Evolutionary conservation across 2,797 vertebrate species (phyloP), one percentile per base, ranked within the genome.

Genomic region (Microctenopoma stevenorrisi): DNA sequence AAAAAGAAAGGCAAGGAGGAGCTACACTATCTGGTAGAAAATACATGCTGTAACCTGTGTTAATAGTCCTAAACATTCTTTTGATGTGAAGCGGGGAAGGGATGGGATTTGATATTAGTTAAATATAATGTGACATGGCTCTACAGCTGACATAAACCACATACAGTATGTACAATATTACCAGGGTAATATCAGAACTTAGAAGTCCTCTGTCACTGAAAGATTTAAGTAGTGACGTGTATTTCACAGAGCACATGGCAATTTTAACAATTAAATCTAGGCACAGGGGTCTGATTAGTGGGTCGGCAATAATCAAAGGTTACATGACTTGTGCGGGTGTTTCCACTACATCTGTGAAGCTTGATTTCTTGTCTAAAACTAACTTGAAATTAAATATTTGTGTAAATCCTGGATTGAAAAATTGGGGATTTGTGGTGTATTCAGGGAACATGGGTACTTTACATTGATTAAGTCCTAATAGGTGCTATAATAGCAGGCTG

Each of bases 391-490:
- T 4, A 33, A 11, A 7, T 25, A 2, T 15, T 42, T 0, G 14
- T 4, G 14, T 4, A 38, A 47, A 14, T 33, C 7, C 4, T 4
- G 4, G 12, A 43, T 7, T 15, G 7, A 9, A 53, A 33, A 37
- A 43, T 49, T 51, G 13, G 0, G 7, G 12, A 10, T n/a, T 10
- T 35, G 2, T 5, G 49, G 3, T 64, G 22, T 56, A 12, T 72
- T 71, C 13, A 47, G 56, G 30, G 40, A 52, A n/a, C 33, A 22
- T 14, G 5, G 0, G 13, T 1, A 4, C 8, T 30, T 58, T 18
- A 64, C 9, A 6, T 0, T 0, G 12, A 47, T 8, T 0, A n/a
- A 49, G 11, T 16, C 1, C 2, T 7, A 0, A 3, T 49, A 26
- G 8, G 1, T 25, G 33, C 47, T 50, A 25, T 7, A 18, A 18